phyloP scores from a whole-genome alignment of 2,113 vertebrate genomes.

The Fulmarus glacialis region DNA sequence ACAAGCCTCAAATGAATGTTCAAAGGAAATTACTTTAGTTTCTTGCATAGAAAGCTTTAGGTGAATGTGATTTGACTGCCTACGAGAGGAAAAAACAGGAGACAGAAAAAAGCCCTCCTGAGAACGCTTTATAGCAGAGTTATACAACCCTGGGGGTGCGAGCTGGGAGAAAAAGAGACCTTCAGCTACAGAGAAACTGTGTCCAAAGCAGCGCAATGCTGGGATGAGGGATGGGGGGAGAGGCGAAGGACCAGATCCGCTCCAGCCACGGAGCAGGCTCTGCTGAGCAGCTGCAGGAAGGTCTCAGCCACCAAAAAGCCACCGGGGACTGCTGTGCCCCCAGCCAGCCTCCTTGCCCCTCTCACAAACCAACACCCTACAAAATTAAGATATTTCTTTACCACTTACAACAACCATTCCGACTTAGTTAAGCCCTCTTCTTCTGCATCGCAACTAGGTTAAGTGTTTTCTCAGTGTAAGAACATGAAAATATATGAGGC shows the following conservation, averaged over 20 bases:
- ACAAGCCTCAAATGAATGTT: background rate
- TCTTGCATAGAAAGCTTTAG: background rate
- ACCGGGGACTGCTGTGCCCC: no score
- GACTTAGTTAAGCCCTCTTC: background rate
- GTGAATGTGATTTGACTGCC: background rate
- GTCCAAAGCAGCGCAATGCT: background rate
- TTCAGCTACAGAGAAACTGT: background rate
- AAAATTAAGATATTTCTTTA: background rate
- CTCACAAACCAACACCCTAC: background rate
- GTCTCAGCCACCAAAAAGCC: background rate
- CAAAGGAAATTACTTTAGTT: slow-evolving; percentile 45
- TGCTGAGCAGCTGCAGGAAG: background rate
- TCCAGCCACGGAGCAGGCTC: background rate
- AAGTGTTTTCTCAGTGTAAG: background rate
- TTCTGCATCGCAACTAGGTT: background rate
- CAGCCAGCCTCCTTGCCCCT: background rate
- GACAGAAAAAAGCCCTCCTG: background rate
- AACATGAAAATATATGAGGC: background rate
- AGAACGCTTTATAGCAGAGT: background rate
- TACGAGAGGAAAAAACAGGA: background rate
- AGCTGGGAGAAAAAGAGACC: background rate
- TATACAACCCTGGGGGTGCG: background rate
- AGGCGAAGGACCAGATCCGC: rapidly evolving
- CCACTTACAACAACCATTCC: background rate
- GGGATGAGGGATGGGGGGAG: background rate